Evolutionary conservation across 2,888 invertebrate genomes (phyloP).

Genomic region (Phaonia tiefii): DNA sequence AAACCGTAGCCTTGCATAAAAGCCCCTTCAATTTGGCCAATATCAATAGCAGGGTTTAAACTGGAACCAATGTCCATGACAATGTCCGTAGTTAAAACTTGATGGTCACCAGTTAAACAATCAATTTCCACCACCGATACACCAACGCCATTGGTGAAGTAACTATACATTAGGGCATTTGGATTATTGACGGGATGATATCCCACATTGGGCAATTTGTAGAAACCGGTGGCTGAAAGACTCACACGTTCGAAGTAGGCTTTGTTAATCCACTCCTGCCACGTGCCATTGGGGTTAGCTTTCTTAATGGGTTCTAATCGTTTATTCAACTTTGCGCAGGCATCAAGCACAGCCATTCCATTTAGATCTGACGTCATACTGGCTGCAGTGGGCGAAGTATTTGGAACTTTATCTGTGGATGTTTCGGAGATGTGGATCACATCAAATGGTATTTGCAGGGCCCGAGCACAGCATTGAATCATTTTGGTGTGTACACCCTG

Average conservation of each 20-base stretch:
- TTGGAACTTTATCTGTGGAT: slow-evolving; percentile 94
- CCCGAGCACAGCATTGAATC: slow-evolving; percentile 92
- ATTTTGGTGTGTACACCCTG: slow-evolving; percentile 98
- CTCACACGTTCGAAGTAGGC: slow-evolving; percentile 90
- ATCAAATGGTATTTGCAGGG: slow-evolving; percentile 85
- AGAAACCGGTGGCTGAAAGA: slow-evolving; percentile 91
- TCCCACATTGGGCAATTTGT: slow-evolving; percentile 88
- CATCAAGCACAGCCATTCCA: slow-evolving; percentile 93
- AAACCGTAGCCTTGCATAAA: slow-evolving; percentile 97
- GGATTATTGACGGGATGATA: slow-evolving; percentile 86
- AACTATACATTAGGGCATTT: slow-evolving; percentile 88
- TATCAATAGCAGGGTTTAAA: slow-evolving; percentile 97
- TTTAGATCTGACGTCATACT: slow-evolving; percentile 94
- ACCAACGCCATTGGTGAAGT: slow-evolving; percentile 93
- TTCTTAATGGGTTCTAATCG: slow-evolving; percentile 88
- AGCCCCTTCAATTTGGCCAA: slow-evolving; percentile 97
- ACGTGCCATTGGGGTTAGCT: slow-evolving; percentile 88
- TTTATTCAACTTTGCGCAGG: slow-evolving; percentile 88
- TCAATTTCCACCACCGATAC: slow-evolving; percentile 95
- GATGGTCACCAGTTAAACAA: slow-evolving; percentile 96
- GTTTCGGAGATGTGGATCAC: slow-evolving; percentile 92
- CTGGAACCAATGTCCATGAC: slow-evolving; percentile 98
- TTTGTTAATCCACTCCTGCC: slow-evolving; percentile 91
- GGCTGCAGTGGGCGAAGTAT: slow-evolving; percentile 94
- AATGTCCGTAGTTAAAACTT: slow-evolving; percentile 93